Percentiles rank a stretch among this genome's conserved stretches.
Evolutionary conservation across 2,888 invertebrate genomes (phyloP).

Genomic region (Torymus aiolomorphi): DNA sequence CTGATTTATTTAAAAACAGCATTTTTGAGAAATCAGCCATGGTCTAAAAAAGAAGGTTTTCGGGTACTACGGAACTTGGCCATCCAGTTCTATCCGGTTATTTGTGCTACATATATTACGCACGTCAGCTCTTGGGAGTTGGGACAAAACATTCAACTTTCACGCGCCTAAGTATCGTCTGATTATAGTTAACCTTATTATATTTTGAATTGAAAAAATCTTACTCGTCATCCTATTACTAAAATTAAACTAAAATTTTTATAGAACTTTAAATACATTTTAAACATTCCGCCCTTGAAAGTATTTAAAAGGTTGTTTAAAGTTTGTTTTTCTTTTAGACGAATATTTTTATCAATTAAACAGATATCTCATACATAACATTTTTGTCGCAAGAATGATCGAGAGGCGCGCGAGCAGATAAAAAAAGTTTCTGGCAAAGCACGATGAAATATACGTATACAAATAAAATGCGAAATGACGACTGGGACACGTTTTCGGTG

Average conservation of each 20-base stretch:
- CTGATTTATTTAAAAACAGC: too few relatives aligned
- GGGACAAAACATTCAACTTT: too few relatives aligned
- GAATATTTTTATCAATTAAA: background rate
- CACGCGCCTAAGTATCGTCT: too few relatives aligned
- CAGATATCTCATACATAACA: background rate
- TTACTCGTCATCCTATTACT: too few relatives aligned
- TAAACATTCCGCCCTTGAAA: too few relatives aligned
- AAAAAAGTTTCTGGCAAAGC: conserved; percentile 40
- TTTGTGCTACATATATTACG: background rate
- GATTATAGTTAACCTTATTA: too few relatives aligned
- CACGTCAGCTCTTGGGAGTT: too few relatives aligned
- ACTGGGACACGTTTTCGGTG: conserved; percentile 24
- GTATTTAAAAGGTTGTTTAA: background rate
- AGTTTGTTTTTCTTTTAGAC: background rate
- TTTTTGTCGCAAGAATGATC: background rate
- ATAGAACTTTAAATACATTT: too few relatives aligned
- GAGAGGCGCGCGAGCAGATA: background rate
- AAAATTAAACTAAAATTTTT: too few relatives aligned
- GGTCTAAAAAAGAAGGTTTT: background rate
- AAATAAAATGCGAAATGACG: background rate
- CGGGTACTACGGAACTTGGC: background rate
- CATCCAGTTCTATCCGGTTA: conserved; percentile 19
- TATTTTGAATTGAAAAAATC: too few relatives aligned
- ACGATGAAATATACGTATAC: background rate
- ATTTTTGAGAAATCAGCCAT: too few relatives aligned